Conservation (phyloP, 1,140 invertebrate genomes). For the Nephila pilipes region DNA sequence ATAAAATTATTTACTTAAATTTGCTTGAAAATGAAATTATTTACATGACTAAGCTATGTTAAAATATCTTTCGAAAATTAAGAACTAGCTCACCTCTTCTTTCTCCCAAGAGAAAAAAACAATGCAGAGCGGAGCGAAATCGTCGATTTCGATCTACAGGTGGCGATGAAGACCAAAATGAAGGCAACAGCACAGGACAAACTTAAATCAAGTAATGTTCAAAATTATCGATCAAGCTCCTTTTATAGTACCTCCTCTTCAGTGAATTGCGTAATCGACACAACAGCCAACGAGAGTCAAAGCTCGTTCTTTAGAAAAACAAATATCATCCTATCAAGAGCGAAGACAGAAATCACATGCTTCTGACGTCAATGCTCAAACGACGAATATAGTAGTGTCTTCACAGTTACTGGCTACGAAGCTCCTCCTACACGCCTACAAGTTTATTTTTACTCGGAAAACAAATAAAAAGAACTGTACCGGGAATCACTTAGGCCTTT, state of each 20-base stretch:
- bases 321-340: neutral
- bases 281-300: neutral
- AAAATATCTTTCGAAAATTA: too few species aligned
- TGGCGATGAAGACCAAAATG: neutral
- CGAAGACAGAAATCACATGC: neutral
- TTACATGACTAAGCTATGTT: too few species aligned
- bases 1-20: too few species aligned
- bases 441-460: too few species aligned
- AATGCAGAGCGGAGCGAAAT: neutral
- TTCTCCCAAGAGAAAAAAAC: too few species aligned
- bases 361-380: neutral
- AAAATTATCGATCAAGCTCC: neutral
- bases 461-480: too few species aligned
- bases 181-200: neutral
- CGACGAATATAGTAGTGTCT: slow-evolving; percentile 6
- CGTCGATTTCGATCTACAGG: neutral
- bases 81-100: too few species aligned
- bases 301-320: neutral
- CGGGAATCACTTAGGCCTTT: too few species aligned
- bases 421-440: neutral
- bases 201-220: neutral
- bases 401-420: neutral
- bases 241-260: neutral
- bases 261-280: neutral
- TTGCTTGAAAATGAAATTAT: too few species aligned